Conservation (phyloP, 1,140 invertebrate genomes). For the Drosophila burlai region DNA sequence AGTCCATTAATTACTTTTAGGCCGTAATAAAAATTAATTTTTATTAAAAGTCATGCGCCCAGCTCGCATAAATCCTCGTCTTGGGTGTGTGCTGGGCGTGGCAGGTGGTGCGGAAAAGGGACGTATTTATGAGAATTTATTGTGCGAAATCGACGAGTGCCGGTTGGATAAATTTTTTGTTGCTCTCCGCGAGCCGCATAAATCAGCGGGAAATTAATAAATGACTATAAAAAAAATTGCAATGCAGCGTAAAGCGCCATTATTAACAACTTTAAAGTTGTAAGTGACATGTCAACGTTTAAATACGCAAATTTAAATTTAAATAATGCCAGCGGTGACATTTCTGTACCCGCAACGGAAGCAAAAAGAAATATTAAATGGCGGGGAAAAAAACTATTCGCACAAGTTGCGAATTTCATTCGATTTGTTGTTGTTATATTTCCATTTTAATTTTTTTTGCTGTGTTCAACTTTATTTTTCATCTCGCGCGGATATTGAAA, state of each 20-base stretch:
- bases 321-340: constrained; percentile 51
- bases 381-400: constrained; percentile 49
- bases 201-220: constrained; percentile 79
- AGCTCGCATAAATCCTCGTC: constrained; percentile 76
- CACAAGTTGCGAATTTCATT: constrained; percentile 53
- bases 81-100: constrained; percentile 59
- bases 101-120: constrained; percentile 11
- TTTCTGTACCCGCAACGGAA: constrained; percentile 36
- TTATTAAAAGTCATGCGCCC: constrained; percentile 77
- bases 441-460: constrained; percentile 39
- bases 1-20: constrained; percentile 82
- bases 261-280: constrained; percentile 74
- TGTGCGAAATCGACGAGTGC: constrained; percentile 76
- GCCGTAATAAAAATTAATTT: constrained; percentile 81
- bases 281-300: constrained; percentile 74
- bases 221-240: constrained; percentile 60
- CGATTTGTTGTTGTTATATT: constrained; percentile 59
- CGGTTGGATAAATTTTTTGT: constrained; percentile 58
- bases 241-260: constrained; percentile 56
- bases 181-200: constrained; percentile 48
- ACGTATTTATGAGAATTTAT: constrained; percentile 80
- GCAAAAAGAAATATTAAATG: constrained; percentile 20
- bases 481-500: constrained; percentile 75
- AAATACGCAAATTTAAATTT: constrained; percentile 55
- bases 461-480: constrained; percentile 33